A percentile compares a stretch with the other conserved stretches of the same genome.
phyloP scores from a whole-genome alignment of 2,113 vertebrate genomes.

The Rutilus rutilus region DNA sequence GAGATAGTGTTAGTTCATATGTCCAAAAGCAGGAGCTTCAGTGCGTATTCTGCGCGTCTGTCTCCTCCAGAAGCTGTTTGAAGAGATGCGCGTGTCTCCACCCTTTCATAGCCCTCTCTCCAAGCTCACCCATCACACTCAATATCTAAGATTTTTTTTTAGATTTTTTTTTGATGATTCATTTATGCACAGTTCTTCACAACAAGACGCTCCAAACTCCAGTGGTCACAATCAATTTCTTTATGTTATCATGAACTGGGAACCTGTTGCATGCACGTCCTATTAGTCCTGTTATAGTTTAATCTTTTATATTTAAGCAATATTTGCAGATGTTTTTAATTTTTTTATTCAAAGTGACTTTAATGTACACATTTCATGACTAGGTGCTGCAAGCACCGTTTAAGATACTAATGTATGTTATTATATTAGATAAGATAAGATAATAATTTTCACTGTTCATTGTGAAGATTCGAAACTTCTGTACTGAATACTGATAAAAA shows the following conservation, averaged over 20 bases:
- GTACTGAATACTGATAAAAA: not conserved
- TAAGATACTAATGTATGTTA: no score
- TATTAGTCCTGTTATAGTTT: not conserved
- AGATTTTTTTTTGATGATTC: not conserved
- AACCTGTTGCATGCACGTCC: not conserved
- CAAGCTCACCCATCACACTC: not conserved
- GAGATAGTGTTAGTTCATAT: not conserved
- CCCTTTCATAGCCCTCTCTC: conserved; percentile 4
- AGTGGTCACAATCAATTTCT: not conserved
- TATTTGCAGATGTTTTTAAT: not conserved
- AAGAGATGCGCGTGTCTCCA: conserved; percentile 23
- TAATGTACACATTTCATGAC: not conserved
- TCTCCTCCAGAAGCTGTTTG: not conserved
- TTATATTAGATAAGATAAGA: not conserved
- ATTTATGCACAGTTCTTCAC: not conserved
- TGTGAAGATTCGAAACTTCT: conserved; percentile 14
- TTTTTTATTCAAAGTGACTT: not conserved
- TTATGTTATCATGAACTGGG: not conserved
- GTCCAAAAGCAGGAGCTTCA: not conserved
- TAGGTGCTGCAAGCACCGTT: not conserved
- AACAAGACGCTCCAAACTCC: not conserved
- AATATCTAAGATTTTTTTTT: not conserved
- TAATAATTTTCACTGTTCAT: not conserved
- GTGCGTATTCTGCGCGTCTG: not conserved
- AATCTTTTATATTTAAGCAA: not conserved